These are phyloP conservation scores for Rallus crepitans DNA, from an alignment of 2,797 vertebrate genomes.

Conservation along the genomic window DNA sequence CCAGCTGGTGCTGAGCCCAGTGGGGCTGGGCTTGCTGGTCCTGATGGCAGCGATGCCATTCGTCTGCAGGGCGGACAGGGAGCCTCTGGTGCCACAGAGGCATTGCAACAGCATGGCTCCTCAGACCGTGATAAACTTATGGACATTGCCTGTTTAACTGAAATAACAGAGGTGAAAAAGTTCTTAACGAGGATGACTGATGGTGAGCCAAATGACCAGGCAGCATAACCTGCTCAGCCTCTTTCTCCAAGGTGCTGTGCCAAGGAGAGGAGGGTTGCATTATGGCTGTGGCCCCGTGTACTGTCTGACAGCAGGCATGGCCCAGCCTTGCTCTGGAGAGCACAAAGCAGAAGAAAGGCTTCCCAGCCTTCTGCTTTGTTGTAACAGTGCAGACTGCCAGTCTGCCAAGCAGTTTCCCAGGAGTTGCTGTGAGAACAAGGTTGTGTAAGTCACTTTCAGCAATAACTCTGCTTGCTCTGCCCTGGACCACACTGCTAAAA, in stretches of 20 bases:
- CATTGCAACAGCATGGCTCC: background rate
- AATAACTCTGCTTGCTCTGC: background rate
- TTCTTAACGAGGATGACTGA: conserved; percentile 5
- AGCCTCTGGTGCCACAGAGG: background rate
- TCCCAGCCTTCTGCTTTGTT: background rate
- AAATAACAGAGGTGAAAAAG: conserved; percentile 16
- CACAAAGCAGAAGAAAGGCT: background rate
- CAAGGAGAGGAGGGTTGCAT: background rate
- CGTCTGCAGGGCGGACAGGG: accelerated
- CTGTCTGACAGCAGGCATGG: background rate
- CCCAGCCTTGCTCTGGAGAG: background rate
- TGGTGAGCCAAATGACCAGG: background rate
- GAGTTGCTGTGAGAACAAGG: background rate
- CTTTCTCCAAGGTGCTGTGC: background rate
- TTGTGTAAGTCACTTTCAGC: background rate
- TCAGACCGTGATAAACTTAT: background rate
- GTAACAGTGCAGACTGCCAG: background rate
- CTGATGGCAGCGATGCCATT: accelerated
- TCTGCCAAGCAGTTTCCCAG: background rate
- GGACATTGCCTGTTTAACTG: background rate
- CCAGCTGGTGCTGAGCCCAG: background rate
- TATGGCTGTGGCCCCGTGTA: background rate
- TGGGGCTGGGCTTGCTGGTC: accelerated
- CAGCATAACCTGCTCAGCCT: background rate
- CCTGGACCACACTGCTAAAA: background rate